phyloP scores from a whole-genome alignment of 2,113 vertebrate genomes.

The Pluvianellus socialis region DNA sequence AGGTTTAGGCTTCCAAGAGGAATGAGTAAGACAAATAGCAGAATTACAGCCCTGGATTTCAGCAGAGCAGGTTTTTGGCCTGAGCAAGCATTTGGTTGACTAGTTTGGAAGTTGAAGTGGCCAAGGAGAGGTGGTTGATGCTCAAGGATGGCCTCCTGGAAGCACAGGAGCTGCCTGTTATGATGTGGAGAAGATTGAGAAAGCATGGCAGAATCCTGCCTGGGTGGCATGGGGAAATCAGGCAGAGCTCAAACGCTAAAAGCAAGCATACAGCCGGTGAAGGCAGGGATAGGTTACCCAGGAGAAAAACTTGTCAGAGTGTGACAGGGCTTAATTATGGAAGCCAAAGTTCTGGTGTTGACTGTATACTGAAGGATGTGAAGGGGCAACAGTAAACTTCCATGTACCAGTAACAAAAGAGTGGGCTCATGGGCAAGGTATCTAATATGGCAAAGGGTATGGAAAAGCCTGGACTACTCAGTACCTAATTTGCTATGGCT shows the following conservation, averaged over 20 bases:
- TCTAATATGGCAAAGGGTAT: neutral
- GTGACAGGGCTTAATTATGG: neutral
- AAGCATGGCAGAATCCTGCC: neutral
- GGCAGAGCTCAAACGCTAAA: neutral
- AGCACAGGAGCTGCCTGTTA: neutral
- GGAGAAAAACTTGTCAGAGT: neutral
- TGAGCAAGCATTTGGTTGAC: neutral
- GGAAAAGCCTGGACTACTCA: neutral
- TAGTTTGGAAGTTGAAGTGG: neutral
- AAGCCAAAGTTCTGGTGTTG: neutral
- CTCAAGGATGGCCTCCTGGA: neutral
- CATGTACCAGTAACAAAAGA: neutral
- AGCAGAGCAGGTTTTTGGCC: neutral
- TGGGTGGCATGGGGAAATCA: neutral
- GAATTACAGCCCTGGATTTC: neutral
- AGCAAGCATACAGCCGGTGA: neutral
- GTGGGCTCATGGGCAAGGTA: neutral
- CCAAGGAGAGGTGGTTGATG: neutral
- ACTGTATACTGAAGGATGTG: neutral
- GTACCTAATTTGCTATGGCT: neutral
- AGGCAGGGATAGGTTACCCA: neutral
- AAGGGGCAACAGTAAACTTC: neutral
- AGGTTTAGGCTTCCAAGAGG: neutral
- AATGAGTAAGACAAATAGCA: neutral
- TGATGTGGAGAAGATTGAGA: neutral